A percentile compares a stretch with the other conserved stretches of the same genome.
Conservation (phyloP, 2,888 invertebrate species). For the Lochmaea capreae region DNA sequence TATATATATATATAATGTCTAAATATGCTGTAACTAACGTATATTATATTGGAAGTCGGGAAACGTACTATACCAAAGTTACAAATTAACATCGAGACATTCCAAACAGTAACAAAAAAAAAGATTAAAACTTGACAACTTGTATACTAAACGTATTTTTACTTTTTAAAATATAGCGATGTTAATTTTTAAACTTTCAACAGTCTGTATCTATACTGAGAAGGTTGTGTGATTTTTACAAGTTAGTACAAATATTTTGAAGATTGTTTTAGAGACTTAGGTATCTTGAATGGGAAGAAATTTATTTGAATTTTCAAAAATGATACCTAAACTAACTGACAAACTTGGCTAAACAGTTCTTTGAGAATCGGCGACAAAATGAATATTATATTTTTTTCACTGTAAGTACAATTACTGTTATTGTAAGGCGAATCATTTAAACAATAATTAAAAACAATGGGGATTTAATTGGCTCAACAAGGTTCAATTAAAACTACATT, state of each 20-base stretch:
- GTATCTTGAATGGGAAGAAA: too few relatives aligned
- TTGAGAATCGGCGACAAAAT: neutral
- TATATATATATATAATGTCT: constrained; percentile 23
- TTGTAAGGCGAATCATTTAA: too few relatives aligned
- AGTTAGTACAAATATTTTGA: constrained; percentile 32
- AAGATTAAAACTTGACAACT: neutral
- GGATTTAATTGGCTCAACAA: too few relatives aligned
- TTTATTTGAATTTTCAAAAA: too few relatives aligned
- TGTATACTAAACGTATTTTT: too few relatives aligned
- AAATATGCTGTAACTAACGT: constrained; percentile 42
- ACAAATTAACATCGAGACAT: neutral
- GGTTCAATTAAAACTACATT: too few relatives aligned
- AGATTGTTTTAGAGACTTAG: constrained; percentile 11
- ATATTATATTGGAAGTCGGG: constrained; percentile 37
- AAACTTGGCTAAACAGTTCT: constrained; percentile 20
- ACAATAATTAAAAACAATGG: too few relatives aligned
- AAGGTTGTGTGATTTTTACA: constrained; percentile 37
- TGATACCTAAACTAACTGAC: too few relatives aligned
- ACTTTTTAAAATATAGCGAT: neutral
- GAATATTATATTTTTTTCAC: too few relatives aligned
- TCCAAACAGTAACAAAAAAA: neutral
- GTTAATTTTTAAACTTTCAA: neutral
- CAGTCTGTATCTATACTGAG: constrained; percentile 11
- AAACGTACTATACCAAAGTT: constrained; percentile 22
- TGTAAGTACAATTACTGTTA: too few relatives aligned